These are phyloP conservation scores for Phasianus colchicus DNA, from an alignment of 2,113 vertebrate genomes.

Conservation along the genomic window DNA sequence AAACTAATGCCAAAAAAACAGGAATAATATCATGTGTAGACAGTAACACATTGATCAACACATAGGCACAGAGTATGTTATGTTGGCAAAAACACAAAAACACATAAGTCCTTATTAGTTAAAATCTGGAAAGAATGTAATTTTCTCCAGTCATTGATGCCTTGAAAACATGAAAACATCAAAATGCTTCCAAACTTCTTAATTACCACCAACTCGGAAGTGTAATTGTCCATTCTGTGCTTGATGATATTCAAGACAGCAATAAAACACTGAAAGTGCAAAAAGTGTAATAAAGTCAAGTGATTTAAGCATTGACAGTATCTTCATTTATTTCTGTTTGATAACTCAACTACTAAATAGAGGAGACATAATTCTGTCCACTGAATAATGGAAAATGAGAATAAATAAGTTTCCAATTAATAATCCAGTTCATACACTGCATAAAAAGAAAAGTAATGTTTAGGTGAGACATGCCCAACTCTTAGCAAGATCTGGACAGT, in stretches of 20 bases:
- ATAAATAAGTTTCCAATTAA: not conserved
- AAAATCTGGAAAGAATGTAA: not conserved
- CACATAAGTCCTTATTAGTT: not conserved
- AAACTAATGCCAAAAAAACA: not conserved
- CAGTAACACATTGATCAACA: not conserved
- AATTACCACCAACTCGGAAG: not conserved
- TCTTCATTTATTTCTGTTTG: not conserved
- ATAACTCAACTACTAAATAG: not conserved
- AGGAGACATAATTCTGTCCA: not conserved
- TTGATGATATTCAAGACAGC: not conserved
- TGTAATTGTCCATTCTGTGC: not conserved
- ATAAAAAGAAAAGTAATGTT: not conserved
- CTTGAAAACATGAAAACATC: not conserved
- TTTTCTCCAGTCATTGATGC: not conserved
- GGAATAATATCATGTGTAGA: not conserved
- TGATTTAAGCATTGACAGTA: not conserved
- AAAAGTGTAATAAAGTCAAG: not conserved
- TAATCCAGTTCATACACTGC: not conserved
- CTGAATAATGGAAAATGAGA: not conserved
- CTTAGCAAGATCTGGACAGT: too few relatives aligned
- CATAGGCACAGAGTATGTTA: not conserved
- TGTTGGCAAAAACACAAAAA: not conserved
- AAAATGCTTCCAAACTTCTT: not conserved
- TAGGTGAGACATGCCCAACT: not conserved
- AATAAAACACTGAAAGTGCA: not conserved